Base-by-base conservation (phyloP, 2,888 invertebrate species). In the Crioceris asparagi region DNA sequence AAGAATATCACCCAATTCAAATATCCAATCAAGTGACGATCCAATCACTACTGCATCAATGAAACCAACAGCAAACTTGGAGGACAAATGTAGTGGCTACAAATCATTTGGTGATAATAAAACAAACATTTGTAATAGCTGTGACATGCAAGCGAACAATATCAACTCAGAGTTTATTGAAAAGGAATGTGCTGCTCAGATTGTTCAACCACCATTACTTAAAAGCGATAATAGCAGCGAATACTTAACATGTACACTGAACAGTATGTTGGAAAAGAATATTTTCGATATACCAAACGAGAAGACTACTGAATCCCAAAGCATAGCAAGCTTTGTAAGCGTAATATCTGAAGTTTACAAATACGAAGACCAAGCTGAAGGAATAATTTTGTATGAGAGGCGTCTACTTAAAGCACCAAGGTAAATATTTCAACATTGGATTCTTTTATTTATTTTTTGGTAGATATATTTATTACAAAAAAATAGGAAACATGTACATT, bases 271-370 rank as follows among this genome's bases (percentile, higher is more conserved):
- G 8, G 57, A 60, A 33, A 49, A 51, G 36, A 61, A 60, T 38
- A 47, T 60, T 29, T 53, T 53, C 25, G 51, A 54, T 32, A 36
- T 52, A 10, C 49, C 50, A 4, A 48, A 49, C 4, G 54, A 55
- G 41, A 32, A 47, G 0, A 44, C 41, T n/a, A 35, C 25, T 10
- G 38, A 30, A n/a, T n/a, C 23, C 25, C 2, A 38, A 27, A 35
- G 31, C 16, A 26, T 41, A 12, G 37, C 36, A 15, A 67, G 74
- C 29, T 62, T 74, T 36, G 68, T 74, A 0, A 75, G 68, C 47
- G 69, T 83, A 32, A 68, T 83, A 31, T 71, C 78, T 2, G 83
- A 85, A 52, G 77, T 83, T 43, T 85, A 83, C 52, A 79, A 76
- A 34, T 83, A 85, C 54, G 74, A 77, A 17, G 85, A 86, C 55